These are phyloP conservation scores for Thysanoteuthis rhombus DNA, from an alignment of 2,888 invertebrate genomes.

Conservation along the genomic window DNA sequence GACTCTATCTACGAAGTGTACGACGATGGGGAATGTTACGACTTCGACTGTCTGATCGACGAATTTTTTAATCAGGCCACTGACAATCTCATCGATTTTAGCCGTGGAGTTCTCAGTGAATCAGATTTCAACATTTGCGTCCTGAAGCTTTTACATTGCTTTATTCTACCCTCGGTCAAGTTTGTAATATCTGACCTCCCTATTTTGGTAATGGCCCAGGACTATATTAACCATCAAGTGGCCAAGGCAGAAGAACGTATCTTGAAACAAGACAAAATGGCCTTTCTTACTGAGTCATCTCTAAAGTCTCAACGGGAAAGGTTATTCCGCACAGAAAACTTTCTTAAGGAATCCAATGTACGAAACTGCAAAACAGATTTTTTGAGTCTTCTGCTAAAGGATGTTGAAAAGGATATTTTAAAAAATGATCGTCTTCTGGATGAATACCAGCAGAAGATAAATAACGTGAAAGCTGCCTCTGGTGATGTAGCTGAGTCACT, in stretches of 20 bases:
- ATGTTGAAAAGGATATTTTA: conserved; percentile 51
- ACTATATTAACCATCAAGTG: conserved; percentile 40
- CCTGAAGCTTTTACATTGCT: conserved; percentile 55
- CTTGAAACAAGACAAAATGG: conserved; percentile 43
- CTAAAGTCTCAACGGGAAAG: conserved; percentile 45
- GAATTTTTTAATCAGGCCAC: conserved; percentile 53
- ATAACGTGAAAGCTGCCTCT: conserved; percentile 39
- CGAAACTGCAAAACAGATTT: conserved; percentile 44
- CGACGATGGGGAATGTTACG: conserved; percentile 49
- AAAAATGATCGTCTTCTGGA: conserved; percentile 44
- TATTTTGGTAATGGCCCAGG: conserved; percentile 40
- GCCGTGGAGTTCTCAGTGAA: conserved; percentile 31
- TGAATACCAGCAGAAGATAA: conserved; percentile 45
- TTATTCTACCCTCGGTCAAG: conserved; percentile 54
- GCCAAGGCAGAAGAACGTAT: conserved; percentile 44
- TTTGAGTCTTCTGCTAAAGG: conserved; percentile 43
- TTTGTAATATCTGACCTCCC: conserved; percentile 47
- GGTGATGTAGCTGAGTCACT: conserved; percentile 28
- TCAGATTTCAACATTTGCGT: conserved; percentile 39
- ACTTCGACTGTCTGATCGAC: conserved; percentile 55
- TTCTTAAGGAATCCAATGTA: conserved; percentile 44
- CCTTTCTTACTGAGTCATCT: conserved; percentile 46
- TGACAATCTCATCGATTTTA: conserved; percentile 36
- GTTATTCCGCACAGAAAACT: conserved; percentile 44
- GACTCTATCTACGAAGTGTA: conserved; percentile 34